Percentiles rank a stretch among this genome's conserved stretches.
Conservation (phyloP, 1,140 invertebrate genomes). For the Drosophila tropicalis region DNA sequence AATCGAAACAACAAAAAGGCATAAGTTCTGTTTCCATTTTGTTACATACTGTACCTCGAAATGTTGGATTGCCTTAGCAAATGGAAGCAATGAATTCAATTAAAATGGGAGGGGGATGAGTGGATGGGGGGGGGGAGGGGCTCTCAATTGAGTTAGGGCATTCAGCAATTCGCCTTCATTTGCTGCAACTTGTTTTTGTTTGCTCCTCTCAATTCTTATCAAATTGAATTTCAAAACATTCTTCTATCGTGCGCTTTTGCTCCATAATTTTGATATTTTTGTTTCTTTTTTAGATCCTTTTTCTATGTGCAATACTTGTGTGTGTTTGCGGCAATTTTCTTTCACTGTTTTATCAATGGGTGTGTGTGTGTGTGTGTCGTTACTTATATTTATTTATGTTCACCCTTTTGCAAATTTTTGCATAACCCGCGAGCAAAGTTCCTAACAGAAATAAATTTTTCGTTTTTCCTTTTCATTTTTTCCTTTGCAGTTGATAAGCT, state of each 20-base stretch:
- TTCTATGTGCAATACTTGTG: conserved; percentile 27
- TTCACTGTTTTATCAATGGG: conserved; percentile 80
- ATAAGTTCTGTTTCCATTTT: conserved; percentile 24
- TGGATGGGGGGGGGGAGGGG: no score
- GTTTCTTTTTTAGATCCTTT: conserved; percentile 26
- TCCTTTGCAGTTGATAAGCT: conserved; percentile 78
- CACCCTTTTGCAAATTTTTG: conserved; percentile 72
- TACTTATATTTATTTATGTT: conserved; percentile 80
- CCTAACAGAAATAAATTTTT: conserved; percentile 79
- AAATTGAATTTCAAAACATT: conserved; percentile 78
- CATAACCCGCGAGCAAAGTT: conserved; percentile 79
- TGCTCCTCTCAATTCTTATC: conserved; percentile 56
- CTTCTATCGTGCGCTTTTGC: conserved; percentile 68
- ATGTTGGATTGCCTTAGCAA: neutral
- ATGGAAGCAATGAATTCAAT: neutral
- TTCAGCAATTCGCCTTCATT: conserved; percentile 36
- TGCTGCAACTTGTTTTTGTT: conserved; percentile 23
- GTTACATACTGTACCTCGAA: conserved; percentile 38
- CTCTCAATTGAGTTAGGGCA: conserved; percentile 10
- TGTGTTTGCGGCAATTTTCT: conserved; percentile 70
- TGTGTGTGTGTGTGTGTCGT: conserved; percentile 63
- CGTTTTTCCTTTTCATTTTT: conserved; percentile 43
- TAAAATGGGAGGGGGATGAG: no score
- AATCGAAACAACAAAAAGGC: conserved; percentile 14
- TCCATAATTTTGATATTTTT: conserved; percentile 61